These are phyloP conservation scores for Saccopteryx bilineata DNA, from an alignment of 2,113 vertebrate genomes.

Conservation along the genomic window DNA sequence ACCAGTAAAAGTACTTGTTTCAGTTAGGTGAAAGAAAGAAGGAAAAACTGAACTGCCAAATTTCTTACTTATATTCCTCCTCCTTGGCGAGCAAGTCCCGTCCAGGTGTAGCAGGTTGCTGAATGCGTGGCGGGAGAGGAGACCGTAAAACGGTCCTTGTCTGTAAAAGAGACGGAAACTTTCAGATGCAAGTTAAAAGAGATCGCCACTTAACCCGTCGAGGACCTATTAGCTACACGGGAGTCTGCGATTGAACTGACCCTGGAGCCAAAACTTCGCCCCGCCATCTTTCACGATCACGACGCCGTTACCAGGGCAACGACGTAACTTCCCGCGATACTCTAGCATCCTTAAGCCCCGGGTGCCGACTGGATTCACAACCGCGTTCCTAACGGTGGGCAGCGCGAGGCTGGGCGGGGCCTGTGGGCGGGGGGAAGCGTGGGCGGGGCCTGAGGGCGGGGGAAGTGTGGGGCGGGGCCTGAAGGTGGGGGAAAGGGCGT, in stretches of 20 bases:
- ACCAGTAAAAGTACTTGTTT: not conserved
- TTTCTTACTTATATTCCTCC: conserved; percentile 93
- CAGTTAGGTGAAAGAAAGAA: not conserved
- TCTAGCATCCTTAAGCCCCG: rapidly evolving
- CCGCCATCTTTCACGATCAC: conserved; percentile 39
- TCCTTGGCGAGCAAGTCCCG: conserved; percentile 90
- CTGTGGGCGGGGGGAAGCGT: no score
- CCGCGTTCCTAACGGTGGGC: rapidly evolving
- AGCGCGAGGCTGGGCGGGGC: rapidly evolving
- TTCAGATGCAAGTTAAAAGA: not conserved
- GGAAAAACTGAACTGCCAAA: not conserved
- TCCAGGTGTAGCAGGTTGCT: not conserved
- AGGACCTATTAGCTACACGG: rapidly evolving
- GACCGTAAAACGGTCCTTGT: not conserved
- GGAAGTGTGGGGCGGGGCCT: no score
- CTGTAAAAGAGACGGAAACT: conserved; percentile 63
- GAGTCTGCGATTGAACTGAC: not conserved
- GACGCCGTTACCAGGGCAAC: conserved; percentile 74
- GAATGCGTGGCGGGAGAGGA: not conserved
- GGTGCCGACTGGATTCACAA: rapidly evolving
- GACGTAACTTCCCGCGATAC: conserved; percentile 67
- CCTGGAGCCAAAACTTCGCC: rapidly evolving
- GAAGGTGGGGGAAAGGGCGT: no score
- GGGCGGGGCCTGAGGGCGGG: no score
- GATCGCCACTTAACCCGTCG: rapidly evolving